Evolutionary conservation across 2,888 invertebrate genomes (phyloP).

Genomic region (Plagiodera versicolora): DNA sequence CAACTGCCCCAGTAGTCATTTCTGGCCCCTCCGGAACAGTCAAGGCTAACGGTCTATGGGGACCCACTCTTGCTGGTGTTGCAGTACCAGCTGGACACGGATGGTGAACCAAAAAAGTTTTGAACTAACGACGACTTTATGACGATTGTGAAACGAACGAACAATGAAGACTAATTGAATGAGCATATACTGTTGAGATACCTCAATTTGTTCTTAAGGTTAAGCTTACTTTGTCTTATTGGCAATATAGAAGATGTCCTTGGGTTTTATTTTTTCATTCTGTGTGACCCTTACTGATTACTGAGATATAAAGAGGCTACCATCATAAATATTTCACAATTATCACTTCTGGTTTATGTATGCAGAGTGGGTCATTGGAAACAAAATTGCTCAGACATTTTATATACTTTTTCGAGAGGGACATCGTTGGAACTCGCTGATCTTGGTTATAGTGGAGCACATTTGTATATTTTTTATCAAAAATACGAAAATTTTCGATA

Average conservation of each 20-base stretch:
- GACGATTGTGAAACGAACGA: not conserved
- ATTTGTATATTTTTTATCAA: too few relatives aligned
- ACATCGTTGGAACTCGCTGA: too few relatives aligned
- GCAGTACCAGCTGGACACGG: conserved; percentile 23
- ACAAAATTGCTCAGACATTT: too few relatives aligned
- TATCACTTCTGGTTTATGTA: too few relatives aligned
- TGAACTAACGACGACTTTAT: not conserved
- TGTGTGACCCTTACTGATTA: not conserved
- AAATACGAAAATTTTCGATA: too few relatives aligned
- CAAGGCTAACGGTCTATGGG: conserved; percentile 50
- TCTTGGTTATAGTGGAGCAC: too few relatives aligned
- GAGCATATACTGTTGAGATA: conserved; percentile 19
- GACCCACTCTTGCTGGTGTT: conserved; percentile 43
- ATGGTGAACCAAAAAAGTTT: conserved; percentile 13
- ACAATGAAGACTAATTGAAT: conserved; percentile 12
- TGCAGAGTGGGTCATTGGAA: too few relatives aligned
- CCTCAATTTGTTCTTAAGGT: conserved; percentile 5
- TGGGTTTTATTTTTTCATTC: not conserved
- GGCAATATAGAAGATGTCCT: not conserved
- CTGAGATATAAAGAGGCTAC: too few relatives aligned
- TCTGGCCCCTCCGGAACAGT: conserved; percentile 44
- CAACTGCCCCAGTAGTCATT: conserved; percentile 43
- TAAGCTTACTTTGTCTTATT: not conserved
- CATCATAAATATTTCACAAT: too few relatives aligned
- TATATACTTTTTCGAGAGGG: too few relatives aligned